A percentile compares a stretch with the other conserved stretches of the same genome.
phyloP scores from a whole-genome alignment of 1,140 invertebrate genomes.

The Meloidogyne chitwoodi region DNA sequence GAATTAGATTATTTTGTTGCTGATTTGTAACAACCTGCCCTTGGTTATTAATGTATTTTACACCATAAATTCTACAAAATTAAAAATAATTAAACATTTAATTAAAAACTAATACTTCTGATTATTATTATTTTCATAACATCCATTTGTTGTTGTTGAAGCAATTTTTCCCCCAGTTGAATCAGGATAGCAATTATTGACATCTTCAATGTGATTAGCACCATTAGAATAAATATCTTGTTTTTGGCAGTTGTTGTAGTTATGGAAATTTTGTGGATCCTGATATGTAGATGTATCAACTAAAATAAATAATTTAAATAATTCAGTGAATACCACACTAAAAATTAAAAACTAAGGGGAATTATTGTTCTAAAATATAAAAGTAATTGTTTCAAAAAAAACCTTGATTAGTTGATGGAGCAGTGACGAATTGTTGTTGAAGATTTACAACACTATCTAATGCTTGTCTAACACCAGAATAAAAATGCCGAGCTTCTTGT shows the following conservation, averaged over 20 bases:
- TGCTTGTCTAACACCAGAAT: neutral
- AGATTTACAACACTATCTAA: neutral
- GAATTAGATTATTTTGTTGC: neutral
- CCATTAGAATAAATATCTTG: neutral
- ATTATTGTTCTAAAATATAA: no score
- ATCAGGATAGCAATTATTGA: neutral
- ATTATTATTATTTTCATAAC: neutral
- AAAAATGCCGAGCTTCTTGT: neutral
- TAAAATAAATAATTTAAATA: neutral
- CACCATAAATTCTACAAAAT: neutral
- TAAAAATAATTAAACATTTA: neutral
- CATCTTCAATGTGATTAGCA: neutral
- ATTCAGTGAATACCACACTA: no score
- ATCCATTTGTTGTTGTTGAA: neutral
- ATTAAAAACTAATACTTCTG: neutral
- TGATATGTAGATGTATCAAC: neutral
- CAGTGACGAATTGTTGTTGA: neutral
- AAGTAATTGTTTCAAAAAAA: no score
- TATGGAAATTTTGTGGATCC: neutral
- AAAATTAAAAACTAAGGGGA: no score
- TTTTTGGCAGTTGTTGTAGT: neutral
- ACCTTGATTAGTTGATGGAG: neutral
- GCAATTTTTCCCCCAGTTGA: neutral
- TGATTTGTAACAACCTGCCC: neutral
- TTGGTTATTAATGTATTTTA: neutral